These are phyloP conservation scores for Microtus pennsylvanicus DNA, from an alignment of 2,113 vertebrate genomes.

Conservation along the genomic window DNA sequence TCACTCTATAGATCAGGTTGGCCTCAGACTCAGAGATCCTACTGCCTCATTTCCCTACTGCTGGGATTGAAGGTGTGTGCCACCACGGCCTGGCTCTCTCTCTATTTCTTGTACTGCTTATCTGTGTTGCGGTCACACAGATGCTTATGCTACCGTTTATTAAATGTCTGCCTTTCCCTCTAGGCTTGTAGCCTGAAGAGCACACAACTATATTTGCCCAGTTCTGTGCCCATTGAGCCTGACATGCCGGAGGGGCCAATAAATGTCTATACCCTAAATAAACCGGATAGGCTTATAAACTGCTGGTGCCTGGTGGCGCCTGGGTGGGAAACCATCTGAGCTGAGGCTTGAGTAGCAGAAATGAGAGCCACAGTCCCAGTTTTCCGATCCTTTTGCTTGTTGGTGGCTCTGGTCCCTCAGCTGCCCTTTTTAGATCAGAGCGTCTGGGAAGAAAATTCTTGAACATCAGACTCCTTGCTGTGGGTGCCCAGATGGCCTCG, in stretches of 20 bases:
- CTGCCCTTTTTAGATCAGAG: constrained; percentile 36
- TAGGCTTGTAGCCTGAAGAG: neutral
- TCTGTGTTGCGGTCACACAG: neutral
- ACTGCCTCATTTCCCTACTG: neutral
- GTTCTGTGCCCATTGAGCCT: neutral
- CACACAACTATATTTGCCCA: neutral
- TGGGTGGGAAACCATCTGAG: neutral
- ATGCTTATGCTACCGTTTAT: neutral
- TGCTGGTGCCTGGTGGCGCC: neutral
- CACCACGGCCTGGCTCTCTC: neutral
- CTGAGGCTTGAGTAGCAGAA: neutral
- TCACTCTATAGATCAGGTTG: neutral
- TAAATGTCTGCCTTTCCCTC: neutral
- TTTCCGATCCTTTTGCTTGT: neutral
- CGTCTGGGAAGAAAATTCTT: constrained; percentile 56
- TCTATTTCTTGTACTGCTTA: neutral
- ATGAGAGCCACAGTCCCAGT: neutral
- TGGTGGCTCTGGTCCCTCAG: neutral
- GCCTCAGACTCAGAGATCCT: neutral
- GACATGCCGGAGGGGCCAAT: neutral
- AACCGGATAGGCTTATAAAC: neutral
- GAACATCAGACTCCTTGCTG: constrained; percentile 33
- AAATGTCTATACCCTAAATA: neutral
- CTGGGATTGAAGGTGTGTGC: neutral
- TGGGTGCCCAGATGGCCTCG: constrained; percentile 55